Base-by-base conservation (phyloP, 2,113 vertebrate genomes). In the Erinaceus europaeus region DNA sequence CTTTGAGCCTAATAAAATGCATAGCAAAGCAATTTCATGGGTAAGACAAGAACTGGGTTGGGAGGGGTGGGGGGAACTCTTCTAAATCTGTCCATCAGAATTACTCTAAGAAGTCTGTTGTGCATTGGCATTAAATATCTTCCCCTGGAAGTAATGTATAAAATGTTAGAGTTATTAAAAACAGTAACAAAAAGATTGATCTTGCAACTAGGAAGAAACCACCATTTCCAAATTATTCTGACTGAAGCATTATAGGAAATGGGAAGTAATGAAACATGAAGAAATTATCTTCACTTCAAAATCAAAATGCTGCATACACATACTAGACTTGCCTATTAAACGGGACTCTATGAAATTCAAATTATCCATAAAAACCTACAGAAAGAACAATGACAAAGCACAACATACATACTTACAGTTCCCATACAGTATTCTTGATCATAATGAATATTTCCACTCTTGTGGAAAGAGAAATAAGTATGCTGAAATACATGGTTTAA, bases 11-110 rank as follows among this genome's bases (percentile, higher is more conserved):
- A 93, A 88, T 92, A 93, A 89, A 80, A 86, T 93, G 67, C 91
- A 94, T 61, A 95, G 92, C 69, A 82, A 91, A 91, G 92, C 91
- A 94, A 91, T 89, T 91, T 89, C 74, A 73, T 69, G 79, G 75
- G 15, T 89, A 94, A 91, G 83, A 93, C 75, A 94, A 94, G 89
- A 90, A 83, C 38, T 76, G 57, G 36, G 25, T 73, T 84, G 72
- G 15, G 15, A 20, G 32, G 14, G 23, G 32, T 1, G 11, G 71
- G 48, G 73, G 21, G 48, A 86, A 68, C 25, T 5, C 29, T 69
- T 67, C 36, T 34, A 69, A 62, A 34, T 90, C 55, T 76, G 76
- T 72, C 69, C 61, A 74, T 91, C 86, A 94, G 77, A 92, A 91
- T 94, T 95, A 86, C 38, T 75, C 38, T 84, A 84, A 90, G 77